Conservation (phyloP, 2,888 invertebrate species). For the Hedychridium roseum region DNA sequence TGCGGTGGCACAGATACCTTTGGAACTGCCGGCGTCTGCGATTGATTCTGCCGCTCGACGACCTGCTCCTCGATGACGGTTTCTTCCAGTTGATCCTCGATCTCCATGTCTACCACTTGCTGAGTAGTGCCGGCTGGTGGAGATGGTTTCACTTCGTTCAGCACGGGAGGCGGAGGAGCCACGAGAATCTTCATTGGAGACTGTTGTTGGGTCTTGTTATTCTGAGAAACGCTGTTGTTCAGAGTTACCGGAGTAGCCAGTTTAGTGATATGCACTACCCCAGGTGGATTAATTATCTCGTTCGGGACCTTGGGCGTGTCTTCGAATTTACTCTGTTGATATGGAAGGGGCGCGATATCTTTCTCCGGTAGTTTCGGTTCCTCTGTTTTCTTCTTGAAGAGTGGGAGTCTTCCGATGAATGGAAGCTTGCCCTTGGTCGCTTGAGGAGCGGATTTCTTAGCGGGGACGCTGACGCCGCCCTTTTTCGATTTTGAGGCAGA, state of each 20-base stretch:
- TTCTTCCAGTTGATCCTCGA: conserved; percentile 59
- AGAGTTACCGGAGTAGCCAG: conserved; percentile 54
- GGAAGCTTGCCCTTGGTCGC: conserved; percentile 75
- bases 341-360: conserved; percentile 62
- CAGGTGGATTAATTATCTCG: conserved; percentile 61
- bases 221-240: conserved; percentile 30
- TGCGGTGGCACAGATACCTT: conserved; percentile 37
- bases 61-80: conserved; percentile 55
- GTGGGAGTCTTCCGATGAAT: conserved; percentile 86
- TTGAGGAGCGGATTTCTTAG: conserved; percentile 47
- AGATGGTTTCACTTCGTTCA: conserved; percentile 43
- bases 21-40: conserved; percentile 22
- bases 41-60: conserved; percentile 36
- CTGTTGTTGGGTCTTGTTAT: conserved; percentile 37
- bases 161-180: conserved; percentile 58
- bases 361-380: conserved; percentile 63
- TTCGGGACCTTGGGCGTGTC: conserved; percentile 59
- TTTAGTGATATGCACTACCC: conserved; percentile 60
- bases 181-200: conserved; percentile 59
- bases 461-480: conserved; percentile 24
- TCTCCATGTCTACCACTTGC: conserved; percentile 61
- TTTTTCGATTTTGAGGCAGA: conserved; percentile 51
- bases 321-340: conserved; percentile 59
- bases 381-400: conserved; percentile 72
- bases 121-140: conserved; percentile 46